Evolutionary conservation across 2,113 vertebrate species (phyloP).

Genomic region (Synodontis membranacea): DNA sequence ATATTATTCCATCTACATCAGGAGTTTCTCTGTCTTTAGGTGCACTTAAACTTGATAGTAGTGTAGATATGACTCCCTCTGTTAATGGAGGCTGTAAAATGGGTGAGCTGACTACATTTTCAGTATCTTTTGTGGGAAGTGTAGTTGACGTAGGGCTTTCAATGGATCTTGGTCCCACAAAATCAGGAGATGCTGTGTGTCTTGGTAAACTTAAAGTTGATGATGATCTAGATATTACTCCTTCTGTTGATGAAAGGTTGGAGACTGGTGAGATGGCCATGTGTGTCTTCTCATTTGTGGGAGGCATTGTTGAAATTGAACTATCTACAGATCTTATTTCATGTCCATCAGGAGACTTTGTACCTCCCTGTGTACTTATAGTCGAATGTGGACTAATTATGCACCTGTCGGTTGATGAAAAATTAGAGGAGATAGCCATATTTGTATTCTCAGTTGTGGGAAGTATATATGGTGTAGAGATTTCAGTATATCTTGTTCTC

Average conservation of each 20-base stretch:
- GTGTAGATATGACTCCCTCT: not conserved
- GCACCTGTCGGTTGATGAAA: constrained; percentile 11
- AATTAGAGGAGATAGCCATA: constrained; percentile 33
- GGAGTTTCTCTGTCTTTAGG: constrained; percentile 19
- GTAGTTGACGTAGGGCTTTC: constrained; percentile 2
- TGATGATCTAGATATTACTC: not conserved
- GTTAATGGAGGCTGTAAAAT: not conserved
- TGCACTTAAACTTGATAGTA: not conserved
- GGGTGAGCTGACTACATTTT: not conserved
- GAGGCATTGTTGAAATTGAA: constrained; percentile 12
- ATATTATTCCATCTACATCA: constrained; percentile 42
- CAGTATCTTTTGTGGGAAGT: not conserved
- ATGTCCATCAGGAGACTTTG: constrained; percentile 41
- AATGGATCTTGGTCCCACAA: constrained; percentile 23
- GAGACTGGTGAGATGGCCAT: constrained; percentile 43
- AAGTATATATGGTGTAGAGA: not conserved
- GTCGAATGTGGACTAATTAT: not conserved
- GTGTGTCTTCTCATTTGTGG: constrained; percentile 12
- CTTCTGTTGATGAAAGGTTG: constrained; percentile 30
- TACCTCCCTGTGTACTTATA: not conserved
- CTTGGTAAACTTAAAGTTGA: constrained; percentile 21
- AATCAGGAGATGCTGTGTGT: constrained; percentile 27
- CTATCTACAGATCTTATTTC: constrained; percentile 32
- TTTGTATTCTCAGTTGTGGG: constrained; percentile 14
- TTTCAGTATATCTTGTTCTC: constrained; percentile 28